A percentile compares a stretch with the other conserved stretches of the same genome.
Evolutionary conservation across 1,140 invertebrate species (phyloP).

Genomic region (Sycophila sp.): DNA sequence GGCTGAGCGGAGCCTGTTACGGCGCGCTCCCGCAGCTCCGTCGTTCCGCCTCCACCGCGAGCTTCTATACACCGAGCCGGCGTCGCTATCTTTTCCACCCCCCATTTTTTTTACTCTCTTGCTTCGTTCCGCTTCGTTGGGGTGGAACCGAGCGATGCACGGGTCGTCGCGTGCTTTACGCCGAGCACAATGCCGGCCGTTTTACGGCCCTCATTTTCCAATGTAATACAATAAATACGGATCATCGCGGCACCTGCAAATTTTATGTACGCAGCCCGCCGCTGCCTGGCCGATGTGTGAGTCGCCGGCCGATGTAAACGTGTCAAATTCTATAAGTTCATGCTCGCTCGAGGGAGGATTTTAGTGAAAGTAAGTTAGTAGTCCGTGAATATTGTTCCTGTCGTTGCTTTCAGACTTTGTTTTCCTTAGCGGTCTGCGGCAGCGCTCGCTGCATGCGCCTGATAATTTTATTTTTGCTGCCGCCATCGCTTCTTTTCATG

Average conservation of each 20-base stretch:
- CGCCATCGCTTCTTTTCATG: too few relatives aligned
- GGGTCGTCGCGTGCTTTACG: background rate
- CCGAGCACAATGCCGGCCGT: background rate
- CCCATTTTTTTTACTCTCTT: background rate
- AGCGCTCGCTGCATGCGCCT: too few relatives aligned
- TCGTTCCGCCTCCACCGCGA: too few relatives aligned
- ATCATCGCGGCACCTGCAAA: too few relatives aligned
- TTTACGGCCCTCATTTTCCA: background rate
- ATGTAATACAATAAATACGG: constrained; percentile 6
- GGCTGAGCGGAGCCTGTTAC: constrained; percentile 50
- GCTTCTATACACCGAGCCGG: too few relatives aligned
- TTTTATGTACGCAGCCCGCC: background rate
- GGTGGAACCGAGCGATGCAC: too few relatives aligned
- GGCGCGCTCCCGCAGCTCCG: too few relatives aligned
- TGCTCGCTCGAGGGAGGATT: constrained; percentile 1
- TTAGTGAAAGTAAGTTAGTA: constrained; percentile 19
- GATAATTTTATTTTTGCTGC: too few relatives aligned
- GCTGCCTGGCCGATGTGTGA: background rate
- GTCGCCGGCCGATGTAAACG: background rate
- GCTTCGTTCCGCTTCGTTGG: background rate
- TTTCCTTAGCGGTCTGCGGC: too few relatives aligned
- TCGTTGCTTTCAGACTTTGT: background rate
- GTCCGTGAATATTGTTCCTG: background rate
- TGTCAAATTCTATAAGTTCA: background rate
- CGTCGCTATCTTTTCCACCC: background rate